These are phyloP conservation scores for Ganaspis sp. DNA, from an alignment of 1,140 invertebrate species.

Conservation along the genomic window DNA sequence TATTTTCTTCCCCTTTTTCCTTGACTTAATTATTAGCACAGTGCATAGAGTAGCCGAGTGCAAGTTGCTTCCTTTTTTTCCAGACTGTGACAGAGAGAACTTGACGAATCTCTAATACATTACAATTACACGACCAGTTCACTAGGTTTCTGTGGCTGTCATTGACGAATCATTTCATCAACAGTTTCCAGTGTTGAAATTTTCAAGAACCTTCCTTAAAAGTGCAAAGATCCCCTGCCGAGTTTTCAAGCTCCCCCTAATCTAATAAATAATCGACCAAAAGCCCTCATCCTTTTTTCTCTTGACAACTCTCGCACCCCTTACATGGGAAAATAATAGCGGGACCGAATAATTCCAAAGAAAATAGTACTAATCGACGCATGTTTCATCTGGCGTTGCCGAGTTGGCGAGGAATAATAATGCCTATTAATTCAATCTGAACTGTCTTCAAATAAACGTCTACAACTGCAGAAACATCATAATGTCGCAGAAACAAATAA, in stretches of 20 bases:
- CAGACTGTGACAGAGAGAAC: too few species aligned
- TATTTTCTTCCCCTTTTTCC: slow-evolving; percentile 16
- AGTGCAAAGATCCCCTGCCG: slow-evolving; percentile 3
- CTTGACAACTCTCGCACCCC: slow-evolving; percentile 18
- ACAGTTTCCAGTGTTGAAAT: background rate
- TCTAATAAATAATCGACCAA: background rate
- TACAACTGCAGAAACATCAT: too few species aligned
- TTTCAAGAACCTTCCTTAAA: slow-evolving; percentile 4
- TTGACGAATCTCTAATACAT: background rate
- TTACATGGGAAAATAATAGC: slow-evolving; percentile 23
- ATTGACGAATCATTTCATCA: slow-evolving; percentile 16
- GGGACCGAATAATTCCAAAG: background rate
- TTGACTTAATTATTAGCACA: background rate
- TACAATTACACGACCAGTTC: background rate
- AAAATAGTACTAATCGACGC: background rate
- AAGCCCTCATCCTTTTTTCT: slow-evolving; percentile 18
- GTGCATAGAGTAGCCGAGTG: background rate
- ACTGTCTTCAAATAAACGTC: too few species aligned
- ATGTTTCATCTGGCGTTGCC: background rate
- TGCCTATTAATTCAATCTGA: background rate
- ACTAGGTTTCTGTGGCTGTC: background rate
- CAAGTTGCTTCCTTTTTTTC: background rate
- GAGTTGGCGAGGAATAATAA: background rate
- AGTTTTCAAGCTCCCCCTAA: slow-evolving; percentile 12
- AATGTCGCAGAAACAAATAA: too few species aligned